Evolutionary conservation across 2,113 vertebrate genomes (phyloP), one percentile per base, ranked within the genome.

Genomic region (Scartelaos histophorus): DNA sequence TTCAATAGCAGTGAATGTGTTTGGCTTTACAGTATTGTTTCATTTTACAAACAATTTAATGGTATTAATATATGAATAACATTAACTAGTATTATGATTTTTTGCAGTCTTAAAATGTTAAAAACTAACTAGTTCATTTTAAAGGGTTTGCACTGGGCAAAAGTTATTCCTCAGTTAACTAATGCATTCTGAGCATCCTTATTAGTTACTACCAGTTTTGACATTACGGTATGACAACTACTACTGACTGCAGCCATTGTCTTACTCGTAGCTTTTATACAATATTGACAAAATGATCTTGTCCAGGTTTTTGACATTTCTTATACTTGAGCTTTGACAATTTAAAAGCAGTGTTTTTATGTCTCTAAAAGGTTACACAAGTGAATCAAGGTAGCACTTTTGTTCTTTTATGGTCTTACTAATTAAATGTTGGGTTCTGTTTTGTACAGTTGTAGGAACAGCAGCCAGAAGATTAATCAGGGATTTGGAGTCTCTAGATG

Each of bases 371-470:
- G 60, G 61, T 64, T 64, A 38, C 29, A 25, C 7, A 38, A 35
- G 29, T 34, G 16, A 62, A 35, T 29, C 24, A 29, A 34, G 29
- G 61, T 43, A 64, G 34, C 16, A 34, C 29, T 15, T 19, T 1
- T 64, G 34, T 64, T 64, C 29, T 64, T 64, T 64, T 34, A 35
- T 9, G 9, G 3, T 35, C 16, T n/a, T 38, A n/a, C 34, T 38
- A 64, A 64, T 64, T 64, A 64, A 62, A 62, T 62, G 29, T 62
- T 64, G 34, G 19, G 61, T 64, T 64, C 61, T 19, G 29, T 64
- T n/a, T 35, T 38, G 61, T 64, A 35, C 61, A 64, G 34, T 38
- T 38, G 61, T 64, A 19, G 34, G 17, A 64, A 64, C 34, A 35
- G 34, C 34, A 64, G 61, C 61, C 16, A 17, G 29, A 17, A 64